These are phyloP conservation scores for Rosalia funebris DNA, from an alignment of 2,888 invertebrate genomes.

Conservation along the genomic window DNA sequence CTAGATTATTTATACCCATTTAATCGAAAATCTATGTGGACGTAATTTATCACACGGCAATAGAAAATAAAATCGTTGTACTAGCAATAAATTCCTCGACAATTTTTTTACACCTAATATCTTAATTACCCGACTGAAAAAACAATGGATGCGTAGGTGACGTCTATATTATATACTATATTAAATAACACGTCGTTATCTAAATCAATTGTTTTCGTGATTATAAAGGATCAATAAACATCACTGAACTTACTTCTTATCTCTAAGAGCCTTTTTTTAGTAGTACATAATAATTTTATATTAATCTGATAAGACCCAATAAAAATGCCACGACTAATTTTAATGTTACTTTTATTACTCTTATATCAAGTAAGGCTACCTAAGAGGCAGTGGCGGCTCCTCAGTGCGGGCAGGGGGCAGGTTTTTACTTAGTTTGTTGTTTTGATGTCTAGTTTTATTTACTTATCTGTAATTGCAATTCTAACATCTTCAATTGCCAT, in stretches of 20 bases:
- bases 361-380: too few species aligned
- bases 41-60: background rate
- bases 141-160: constrained; percentile 10
- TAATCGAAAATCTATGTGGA: background rate
- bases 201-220: constrained; percentile 10
- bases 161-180: background rate
- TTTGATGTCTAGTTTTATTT: too few species aligned
- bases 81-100: constrained; percentile 3
- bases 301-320: background rate
- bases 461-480: too few species aligned
- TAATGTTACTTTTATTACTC: background rate
- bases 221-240: constrained; percentile 7
- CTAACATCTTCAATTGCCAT: too few species aligned
- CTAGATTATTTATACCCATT: too few species aligned
- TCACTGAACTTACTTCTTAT: constrained; percentile 2
- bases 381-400: too few species aligned
- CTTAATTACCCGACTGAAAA: background rate
- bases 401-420: too few species aligned
- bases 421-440: too few species aligned
- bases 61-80: constrained; percentile 5
- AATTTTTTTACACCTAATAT: background rate
- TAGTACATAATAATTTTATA: constrained; percentile 10
- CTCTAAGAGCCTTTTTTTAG: background rate
- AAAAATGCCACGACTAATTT: constrained; percentile 6
- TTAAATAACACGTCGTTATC: constrained; percentile 4